Evolutionary conservation across 23 tunicate species (phyloP).

Genomic region (Trididemnum clinides): DNA sequence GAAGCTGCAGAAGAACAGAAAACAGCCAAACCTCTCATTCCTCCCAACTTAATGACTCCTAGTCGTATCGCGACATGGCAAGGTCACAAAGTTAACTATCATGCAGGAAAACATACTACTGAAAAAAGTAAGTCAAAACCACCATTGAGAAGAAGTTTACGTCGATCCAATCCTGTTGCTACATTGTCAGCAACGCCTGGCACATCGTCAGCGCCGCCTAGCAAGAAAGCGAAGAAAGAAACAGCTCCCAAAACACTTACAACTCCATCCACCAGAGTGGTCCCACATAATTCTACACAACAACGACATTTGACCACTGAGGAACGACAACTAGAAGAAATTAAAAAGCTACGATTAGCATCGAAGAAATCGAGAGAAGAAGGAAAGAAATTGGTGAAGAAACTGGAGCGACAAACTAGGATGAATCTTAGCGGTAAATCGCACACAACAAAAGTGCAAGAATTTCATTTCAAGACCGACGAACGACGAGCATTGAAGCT

Average conservation of each 20-base stretch:
- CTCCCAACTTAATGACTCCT: slow-evolving; percentile 48
- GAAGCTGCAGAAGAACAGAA: neutral
- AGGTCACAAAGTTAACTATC: neutral
- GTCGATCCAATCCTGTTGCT: neutral
- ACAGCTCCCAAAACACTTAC: neutral
- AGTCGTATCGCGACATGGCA: slow-evolving; percentile 55
- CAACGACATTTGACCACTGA: slow-evolving; percentile 48
- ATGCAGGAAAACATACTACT: neutral
- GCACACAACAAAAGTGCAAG: slow-evolving; percentile 22
- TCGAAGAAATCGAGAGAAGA: slow-evolving; percentile 1
- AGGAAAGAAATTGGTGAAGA: slow-evolving; percentile 24
- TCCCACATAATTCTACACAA: neutral
- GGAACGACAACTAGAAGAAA: slow-evolving; percentile 45
- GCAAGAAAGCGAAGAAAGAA: slow-evolving; percentile 6
- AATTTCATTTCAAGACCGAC: slow-evolving; percentile 75
- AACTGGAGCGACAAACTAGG: neutral
- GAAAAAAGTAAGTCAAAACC: neutral
- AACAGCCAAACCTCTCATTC: neutral
- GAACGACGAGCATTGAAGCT: slow-evolving; percentile 38
- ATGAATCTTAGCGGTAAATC: neutral
- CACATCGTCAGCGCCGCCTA: neutral
- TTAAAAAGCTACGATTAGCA: slow-evolving; percentile 27
- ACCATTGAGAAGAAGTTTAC: neutral
- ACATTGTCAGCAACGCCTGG: too few relatives aligned
- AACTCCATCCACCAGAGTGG: neutral